A percentile compares a stretch with the other conserved stretches of the same genome.
These are phyloP conservation scores for Circaetus gallicus DNA, from an alignment of 2,113 vertebrate species.

Conservation along the genomic window DNA sequence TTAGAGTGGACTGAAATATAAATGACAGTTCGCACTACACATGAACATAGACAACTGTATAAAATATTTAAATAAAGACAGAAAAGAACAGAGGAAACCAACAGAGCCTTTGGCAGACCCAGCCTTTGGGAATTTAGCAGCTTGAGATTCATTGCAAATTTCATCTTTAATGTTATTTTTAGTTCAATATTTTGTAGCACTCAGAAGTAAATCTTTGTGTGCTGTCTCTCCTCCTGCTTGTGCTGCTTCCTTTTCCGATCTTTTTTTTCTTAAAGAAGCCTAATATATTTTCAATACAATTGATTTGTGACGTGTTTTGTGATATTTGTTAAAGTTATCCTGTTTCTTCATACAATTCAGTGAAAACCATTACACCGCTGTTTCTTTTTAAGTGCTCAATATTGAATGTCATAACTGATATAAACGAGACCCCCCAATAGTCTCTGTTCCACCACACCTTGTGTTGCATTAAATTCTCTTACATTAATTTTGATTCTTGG, in stretches of 20 bases:
- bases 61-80: constrained; percentile 96
- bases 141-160: constrained; percentile 82
- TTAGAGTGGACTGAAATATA: constrained; percentile 85
- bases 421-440: background rate
- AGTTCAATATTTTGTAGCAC: constrained; percentile 80
- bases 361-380: background rate
- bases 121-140: constrained; percentile 80
- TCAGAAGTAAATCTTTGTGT: constrained; percentile 78
- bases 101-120: constrained; percentile 77
- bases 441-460: background rate
- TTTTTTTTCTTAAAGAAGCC: constrained; percentile 64
- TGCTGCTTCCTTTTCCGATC: constrained; percentile 43
- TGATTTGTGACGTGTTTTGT: constrained; percentile 66
- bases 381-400: constrained; percentile 32
- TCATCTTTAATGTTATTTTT: constrained; percentile 84
- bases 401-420: constrained; percentile 20
- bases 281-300: constrained; percentile 75
- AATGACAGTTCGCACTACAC: constrained; percentile 87
- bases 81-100: constrained; percentile 79
- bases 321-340: constrained; percentile 40
- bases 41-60: constrained; percentile 88
- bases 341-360: constrained; percentile 1
- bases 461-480: background rate
- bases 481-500: background rate
- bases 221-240: constrained; percentile 57